Conservation (phyloP, 2,888 invertebrate species). For the Parelbella ahira region DNA sequence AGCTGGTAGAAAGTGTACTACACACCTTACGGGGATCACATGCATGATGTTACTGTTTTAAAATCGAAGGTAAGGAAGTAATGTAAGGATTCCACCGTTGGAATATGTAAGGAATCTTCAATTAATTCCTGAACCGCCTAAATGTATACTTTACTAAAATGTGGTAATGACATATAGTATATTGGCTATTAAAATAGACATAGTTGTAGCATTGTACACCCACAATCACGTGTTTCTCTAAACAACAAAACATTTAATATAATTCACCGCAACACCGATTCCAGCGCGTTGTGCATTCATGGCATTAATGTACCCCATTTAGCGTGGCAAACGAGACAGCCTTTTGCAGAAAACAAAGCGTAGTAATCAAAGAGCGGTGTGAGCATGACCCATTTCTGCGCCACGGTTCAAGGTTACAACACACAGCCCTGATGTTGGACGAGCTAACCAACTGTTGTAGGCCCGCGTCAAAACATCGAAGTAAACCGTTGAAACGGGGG, state of each 20-base stretch:
- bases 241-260: neutral
- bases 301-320: conserved; percentile 13
- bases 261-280: neutral
- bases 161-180: too few relatives aligned
- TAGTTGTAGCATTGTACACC: too few relatives aligned
- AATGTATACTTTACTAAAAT: too few relatives aligned
- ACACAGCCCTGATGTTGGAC: conserved; percentile 3
- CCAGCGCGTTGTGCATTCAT: conserved; percentile 11
- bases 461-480: conserved; percentile 8
- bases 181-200: too few relatives aligned
- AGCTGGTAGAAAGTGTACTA: too few relatives aligned
- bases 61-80: too few relatives aligned
- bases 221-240: too few relatives aligned
- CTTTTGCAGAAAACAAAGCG: conserved; percentile 8
- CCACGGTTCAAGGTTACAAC: conserved; percentile 12
- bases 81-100: too few relatives aligned
- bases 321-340: conserved; percentile 13
- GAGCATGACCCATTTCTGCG: conserved; percentile 6
- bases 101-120: too few relatives aligned
- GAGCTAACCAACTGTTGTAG: conserved; percentile 18
- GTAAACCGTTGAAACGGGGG: neutral
- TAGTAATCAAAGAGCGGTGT: conserved; percentile 1
- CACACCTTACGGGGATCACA: too few relatives aligned
- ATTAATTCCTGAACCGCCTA: too few relatives aligned
- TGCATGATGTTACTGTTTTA: too few relatives aligned